Percentiles rank a stretch among this genome's conserved stretches.
Conservation (phyloP, 1,140 invertebrate genomes). For the Propsilocerus akamusi region DNA sequence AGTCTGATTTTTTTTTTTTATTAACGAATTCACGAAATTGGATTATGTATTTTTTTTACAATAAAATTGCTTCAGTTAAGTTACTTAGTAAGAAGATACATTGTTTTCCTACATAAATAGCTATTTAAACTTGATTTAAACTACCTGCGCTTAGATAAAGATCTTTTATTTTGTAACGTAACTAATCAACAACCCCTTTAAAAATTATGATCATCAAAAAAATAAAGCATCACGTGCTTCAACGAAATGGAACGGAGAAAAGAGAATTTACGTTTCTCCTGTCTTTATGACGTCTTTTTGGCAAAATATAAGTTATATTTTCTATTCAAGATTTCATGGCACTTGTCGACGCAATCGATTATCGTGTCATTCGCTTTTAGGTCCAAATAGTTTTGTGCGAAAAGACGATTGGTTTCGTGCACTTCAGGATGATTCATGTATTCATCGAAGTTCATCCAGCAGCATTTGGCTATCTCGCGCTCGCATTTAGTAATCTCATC, state of each 20-base stretch:
- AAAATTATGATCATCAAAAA: too few species aligned
- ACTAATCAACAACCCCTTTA: too few species aligned
- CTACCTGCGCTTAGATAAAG: too few species aligned
- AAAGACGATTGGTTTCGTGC: slow-evolving; percentile 47
- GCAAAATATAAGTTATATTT: slow-evolving; percentile 14
- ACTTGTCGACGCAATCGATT: slow-evolving; percentile 25
- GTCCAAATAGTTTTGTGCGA: slow-evolving; percentile 43
- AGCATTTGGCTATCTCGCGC: slow-evolving; percentile 51
- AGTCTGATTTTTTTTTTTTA: too few species aligned
- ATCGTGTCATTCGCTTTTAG: slow-evolving; percentile 36
- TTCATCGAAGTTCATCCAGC: slow-evolving; percentile 70
- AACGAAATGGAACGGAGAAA: neutral
- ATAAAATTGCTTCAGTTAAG: too few species aligned
- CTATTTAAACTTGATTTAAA: too few species aligned
- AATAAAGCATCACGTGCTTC: too few species aligned
- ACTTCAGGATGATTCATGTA: slow-evolving; percentile 52
- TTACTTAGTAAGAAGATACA: too few species aligned
- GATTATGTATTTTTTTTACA: too few species aligned
- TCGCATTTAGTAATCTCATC: slow-evolving; percentile 44
- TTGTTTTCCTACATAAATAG: too few species aligned
- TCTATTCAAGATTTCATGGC: slow-evolving; percentile 17
- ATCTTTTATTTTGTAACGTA: too few species aligned
- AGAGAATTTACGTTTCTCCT: neutral
- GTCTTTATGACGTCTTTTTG: neutral
- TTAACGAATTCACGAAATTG: too few species aligned